phyloP scores from a whole-genome alignment of 2,113 vertebrate species.

The Regulus satrapa region DNA sequence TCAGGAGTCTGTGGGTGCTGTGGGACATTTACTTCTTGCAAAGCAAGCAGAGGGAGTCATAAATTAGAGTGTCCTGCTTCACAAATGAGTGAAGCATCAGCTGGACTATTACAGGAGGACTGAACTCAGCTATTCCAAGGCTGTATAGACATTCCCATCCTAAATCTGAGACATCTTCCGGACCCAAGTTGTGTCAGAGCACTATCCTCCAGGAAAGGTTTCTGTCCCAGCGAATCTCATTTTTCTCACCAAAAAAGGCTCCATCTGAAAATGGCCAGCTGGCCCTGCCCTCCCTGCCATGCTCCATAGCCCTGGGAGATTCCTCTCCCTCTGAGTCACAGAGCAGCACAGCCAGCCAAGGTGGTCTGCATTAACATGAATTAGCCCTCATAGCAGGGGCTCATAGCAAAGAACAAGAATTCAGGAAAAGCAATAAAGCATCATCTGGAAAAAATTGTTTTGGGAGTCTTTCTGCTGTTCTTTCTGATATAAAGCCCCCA shows the following conservation, averaged over 20 bases:
- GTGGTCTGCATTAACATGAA: not conserved
- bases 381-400: not conserved
- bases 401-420: not conserved
- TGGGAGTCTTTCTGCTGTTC: not conserved
- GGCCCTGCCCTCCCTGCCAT: not conserved
- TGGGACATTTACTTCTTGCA: not conserved
- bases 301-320: not conserved
- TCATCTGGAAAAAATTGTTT: not conserved
- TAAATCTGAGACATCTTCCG: not conserved
- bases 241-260: not conserved
- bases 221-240: not conserved
- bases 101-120: not conserved
- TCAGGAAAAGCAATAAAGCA: not conserved
- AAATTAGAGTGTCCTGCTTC: not conserved
- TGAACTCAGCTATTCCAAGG: not conserved
- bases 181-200: not conserved
- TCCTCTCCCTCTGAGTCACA: slow-evolving; percentile 1
- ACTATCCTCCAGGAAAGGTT: not conserved
- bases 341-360: not conserved
- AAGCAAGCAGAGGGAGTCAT: not conserved
- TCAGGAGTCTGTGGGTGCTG: not conserved
- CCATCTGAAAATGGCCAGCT: not conserved
- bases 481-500: not conserved
- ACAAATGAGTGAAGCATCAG: not conserved
- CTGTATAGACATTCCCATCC: not conserved